phyloP scores from a whole-genome alignment of 2,113 vertebrate genomes.

The Herpetotheres cachinnans region DNA sequence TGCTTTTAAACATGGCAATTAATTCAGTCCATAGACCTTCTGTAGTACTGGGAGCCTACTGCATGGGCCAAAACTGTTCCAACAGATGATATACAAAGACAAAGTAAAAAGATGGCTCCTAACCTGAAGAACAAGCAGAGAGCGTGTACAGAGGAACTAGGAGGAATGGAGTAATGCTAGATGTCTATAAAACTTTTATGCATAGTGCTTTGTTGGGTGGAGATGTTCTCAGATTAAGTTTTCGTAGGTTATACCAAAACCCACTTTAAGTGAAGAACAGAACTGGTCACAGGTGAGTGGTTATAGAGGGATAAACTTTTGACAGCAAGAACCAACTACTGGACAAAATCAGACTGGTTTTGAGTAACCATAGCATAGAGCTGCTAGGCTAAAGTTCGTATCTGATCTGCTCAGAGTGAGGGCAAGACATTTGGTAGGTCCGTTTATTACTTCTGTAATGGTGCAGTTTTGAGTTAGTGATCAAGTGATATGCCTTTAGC shows the following conservation, averaged over 20 bases:
- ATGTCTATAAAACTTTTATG: background rate
- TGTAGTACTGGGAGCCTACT: rapidly evolving
- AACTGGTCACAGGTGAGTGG: background rate
- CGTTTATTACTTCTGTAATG: background rate
- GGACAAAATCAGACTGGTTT: background rate
- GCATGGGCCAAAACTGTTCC: background rate
- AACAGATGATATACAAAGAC: background rate
- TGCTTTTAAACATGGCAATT: background rate
- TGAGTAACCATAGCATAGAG: background rate
- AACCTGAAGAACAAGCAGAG: background rate
- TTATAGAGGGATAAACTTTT: background rate
- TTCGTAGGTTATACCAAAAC: background rate
- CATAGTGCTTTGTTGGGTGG: background rate
- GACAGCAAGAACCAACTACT: background rate
- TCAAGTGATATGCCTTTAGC: background rate
- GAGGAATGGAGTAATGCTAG: background rate
- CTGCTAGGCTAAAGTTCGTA: background rate
- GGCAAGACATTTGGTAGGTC: background rate
- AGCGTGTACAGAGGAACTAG: background rate
- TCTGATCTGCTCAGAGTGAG: background rate
- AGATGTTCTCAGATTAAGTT: background rate
- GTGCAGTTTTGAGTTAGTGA: background rate
- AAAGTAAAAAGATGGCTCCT: background rate
- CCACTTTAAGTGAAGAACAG: background rate
- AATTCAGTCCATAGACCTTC: background rate